phyloP scores from a whole-genome alignment of 2,113 vertebrate species.

The Gobio gobio region DNA sequence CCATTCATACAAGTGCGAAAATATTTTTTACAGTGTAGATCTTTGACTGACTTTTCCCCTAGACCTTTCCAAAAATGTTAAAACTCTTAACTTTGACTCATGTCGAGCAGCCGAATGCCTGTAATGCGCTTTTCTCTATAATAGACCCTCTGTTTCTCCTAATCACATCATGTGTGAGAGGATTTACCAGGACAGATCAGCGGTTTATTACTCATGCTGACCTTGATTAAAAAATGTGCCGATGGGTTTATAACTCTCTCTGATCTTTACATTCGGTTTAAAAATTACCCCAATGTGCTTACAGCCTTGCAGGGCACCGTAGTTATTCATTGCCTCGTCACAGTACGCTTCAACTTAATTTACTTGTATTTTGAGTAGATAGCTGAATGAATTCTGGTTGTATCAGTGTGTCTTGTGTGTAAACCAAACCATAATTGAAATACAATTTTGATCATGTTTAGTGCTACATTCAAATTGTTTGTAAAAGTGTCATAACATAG shows the following conservation, averaged over 20 bases:
- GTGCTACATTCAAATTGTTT: neutral
- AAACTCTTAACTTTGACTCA: conserved; percentile 14
- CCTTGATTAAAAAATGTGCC: neutral
- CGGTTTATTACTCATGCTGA: conserved; percentile 2
- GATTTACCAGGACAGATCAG: conserved; percentile 40
- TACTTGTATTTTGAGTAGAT: neutral
- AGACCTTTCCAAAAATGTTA: neutral
- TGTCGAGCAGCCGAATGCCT: neutral
- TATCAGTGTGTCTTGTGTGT: neutral
- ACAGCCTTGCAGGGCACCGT: neutral
- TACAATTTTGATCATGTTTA: neutral
- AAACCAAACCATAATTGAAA: neutral
- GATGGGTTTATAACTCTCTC: neutral
- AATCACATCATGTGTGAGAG: conserved; percentile 18
- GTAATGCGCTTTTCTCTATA: conserved; percentile 17
- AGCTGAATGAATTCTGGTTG: neutral
- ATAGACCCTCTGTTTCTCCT: conserved; percentile 6
- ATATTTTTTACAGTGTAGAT: neutral
- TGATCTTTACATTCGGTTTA: neutral
- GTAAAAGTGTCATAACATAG: no score
- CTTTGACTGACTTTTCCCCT: neutral
- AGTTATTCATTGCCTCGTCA: neutral
- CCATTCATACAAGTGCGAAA: no score
- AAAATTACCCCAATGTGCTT: neutral
- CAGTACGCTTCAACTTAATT: neutral